A percentile compares a stretch with the other conserved stretches of the same genome.
These are phyloP conservation scores for Alca torda DNA, from an alignment of 2,797 vertebrate genomes.

Conservation along the genomic window DNA sequence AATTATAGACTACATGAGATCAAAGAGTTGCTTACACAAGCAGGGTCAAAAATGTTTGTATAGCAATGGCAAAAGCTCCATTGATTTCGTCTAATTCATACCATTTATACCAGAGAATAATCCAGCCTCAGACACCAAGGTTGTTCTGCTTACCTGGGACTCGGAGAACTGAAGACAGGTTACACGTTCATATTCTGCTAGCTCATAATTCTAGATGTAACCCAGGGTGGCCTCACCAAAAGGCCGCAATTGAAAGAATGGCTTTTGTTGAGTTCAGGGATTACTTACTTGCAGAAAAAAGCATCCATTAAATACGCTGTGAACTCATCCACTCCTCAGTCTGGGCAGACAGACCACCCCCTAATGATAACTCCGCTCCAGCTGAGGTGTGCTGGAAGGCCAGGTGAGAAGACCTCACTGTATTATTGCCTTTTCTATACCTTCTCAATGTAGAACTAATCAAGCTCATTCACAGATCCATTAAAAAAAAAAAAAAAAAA, in stretches of 20 bases:
- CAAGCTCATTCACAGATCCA: background rate
- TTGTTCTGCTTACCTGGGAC: background rate
- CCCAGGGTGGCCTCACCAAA: background rate
- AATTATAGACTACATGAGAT: background rate
- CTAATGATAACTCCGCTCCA: background rate
- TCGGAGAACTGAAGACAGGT: background rate
- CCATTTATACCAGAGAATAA: background rate
- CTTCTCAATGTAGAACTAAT: background rate
- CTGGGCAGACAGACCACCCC: background rate
- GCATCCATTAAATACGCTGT: background rate
- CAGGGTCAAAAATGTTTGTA: background rate
- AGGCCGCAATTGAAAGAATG: background rate
- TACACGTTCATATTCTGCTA: background rate
- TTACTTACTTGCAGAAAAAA: background rate
- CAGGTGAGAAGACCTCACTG: background rate
- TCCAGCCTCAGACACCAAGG: background rate
- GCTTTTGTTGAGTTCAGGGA: background rate
- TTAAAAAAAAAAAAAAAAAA: background rate
- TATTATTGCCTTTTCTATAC: background rate
- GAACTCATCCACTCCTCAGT: background rate
- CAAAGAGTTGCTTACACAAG: background rate
- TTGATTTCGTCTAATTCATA: background rate
- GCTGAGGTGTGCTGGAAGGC: background rate
- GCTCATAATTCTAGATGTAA: background rate
- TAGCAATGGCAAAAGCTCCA: background rate